Evolutionary conservation across 2,888 invertebrate genomes (phyloP), one percentile per base, ranked within the genome.

Genomic region (Lasioglossum marginatum): DNA sequence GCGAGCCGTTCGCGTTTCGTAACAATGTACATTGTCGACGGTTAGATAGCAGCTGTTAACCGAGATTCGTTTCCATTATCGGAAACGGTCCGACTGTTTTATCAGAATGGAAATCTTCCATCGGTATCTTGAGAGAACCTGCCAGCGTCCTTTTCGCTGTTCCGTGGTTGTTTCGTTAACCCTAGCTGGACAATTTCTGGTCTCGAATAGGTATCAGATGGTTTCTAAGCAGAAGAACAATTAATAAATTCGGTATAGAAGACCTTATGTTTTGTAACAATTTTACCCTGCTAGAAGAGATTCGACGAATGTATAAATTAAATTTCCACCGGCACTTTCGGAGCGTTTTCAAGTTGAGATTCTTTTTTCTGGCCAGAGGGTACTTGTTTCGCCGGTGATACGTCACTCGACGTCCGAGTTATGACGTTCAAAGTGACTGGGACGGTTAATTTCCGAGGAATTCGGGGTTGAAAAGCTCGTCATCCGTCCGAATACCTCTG

Each of bases 21-120:
- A 70, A 63, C 63, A n/a, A 40, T 45, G 43, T 43, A 45, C 16
- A 72, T 43, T 27, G 72, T 70, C 40, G n/a, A 14, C 70, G 70
- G 70, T n/a, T 70, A 70, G n/a, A 27, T 70, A 70, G 40, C 40
- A n/a, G 70, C 70, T 34, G 37, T 34, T 68, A 23, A 70, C 70
- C 40, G 68, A 70, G 40, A 70, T 40, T 70, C 70, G n/a, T 70
- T 70, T n/a, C 40, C 70, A 70, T 70, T 70, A 70, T 70, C 40
- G 40, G 14, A n/a, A 23, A 14, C 1, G 40, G 5, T 27, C 12
- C 70, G 40, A n/a, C 37, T 23, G 37, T 40, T 70, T 70, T 70
- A 70, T 70, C 70, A 10, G 40, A 40, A 40, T 70, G 40, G 70
- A 40, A 70, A 70, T 70, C n/a, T 40, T 37, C 68, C 68, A 23